phyloP scores from a whole-genome alignment of 1,140 invertebrate species.

The Phthorimaea operculella region DNA sequence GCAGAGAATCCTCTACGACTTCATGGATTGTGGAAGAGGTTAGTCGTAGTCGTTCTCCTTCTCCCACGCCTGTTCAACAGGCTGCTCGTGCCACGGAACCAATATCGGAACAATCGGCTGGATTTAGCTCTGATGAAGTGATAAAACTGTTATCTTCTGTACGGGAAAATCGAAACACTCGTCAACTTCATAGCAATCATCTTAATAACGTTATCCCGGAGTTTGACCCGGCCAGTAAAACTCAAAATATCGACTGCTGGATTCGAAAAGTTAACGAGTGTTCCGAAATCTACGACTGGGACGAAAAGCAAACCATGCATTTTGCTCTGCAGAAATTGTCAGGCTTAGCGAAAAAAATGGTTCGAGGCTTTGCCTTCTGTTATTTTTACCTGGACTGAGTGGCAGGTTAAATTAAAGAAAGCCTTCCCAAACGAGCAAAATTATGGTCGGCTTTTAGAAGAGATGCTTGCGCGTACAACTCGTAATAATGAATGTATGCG shows the following conservation, averaged over 20 bases:
- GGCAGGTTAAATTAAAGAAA: constrained; percentile 16
- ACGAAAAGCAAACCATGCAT: constrained; percentile 15
- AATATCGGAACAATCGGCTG: background rate
- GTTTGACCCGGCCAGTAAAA: constrained; percentile 2
- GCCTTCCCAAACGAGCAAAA: constrained; percentile 17
- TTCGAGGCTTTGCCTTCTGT: constrained; percentile 20
- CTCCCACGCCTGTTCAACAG: background rate
- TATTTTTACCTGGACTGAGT: constrained; percentile 19
- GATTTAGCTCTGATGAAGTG: background rate
- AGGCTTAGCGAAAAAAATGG: constrained; percentile 21
- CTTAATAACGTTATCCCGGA: constrained; percentile 4
- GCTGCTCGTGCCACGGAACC: background rate
- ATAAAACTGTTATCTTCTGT: background rate
- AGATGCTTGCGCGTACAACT: constrained; percentile 1
- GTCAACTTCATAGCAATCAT: background rate
- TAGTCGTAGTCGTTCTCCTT: background rate
- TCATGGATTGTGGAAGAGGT: background rate
- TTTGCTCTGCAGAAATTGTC: constrained; percentile 14
- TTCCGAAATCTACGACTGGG: constrained; percentile 8
- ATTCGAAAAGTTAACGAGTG: constrained; percentile 4
- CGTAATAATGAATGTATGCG: background rate
- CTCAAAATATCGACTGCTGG: background rate
- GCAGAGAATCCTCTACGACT: background rate
- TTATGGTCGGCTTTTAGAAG: constrained; percentile 9
- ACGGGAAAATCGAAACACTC: background rate